Evolutionary conservation across 37 sponge, comb jelly and placozoan genomes (phyloP), one percentile per base, ranked within the genome.

Genomic region (Corticium candelabrum): DNA sequence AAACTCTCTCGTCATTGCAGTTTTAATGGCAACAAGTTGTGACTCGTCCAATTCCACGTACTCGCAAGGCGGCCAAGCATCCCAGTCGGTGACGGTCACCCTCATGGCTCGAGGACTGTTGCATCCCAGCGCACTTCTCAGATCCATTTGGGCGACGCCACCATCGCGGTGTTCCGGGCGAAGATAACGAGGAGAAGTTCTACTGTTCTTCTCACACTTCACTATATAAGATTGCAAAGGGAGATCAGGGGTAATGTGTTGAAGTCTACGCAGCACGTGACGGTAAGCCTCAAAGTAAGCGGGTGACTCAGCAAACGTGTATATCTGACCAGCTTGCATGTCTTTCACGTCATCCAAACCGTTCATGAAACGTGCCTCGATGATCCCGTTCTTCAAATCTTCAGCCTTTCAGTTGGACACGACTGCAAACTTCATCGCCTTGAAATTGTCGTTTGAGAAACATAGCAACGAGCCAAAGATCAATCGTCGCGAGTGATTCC

Each of bases 281-380:
- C 89, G 85, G 75, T 88, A 90, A 35, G 95, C 95, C 79, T 94
- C 92, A 77, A 86, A 94, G 68, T 94, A 94, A 35, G 92, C 91
- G 3, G 82, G 81, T 1, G 93, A 92, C 69, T 92, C 90, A 74
- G 85, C 83, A 84, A 88, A 86, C 5, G 35, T 37, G 40, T 67
- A 88, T 0, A 57, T 77, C 11, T 7, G 30, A 3, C 38, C 34
- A 2, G 88, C 71, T 35, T 87, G 34, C 3, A 91, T 75, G 4
- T 33, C 31, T 70, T 85, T 83, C 0, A 67, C 81, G 41, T 85
- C 81, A 2, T 69, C 39, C 40, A 35, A 41, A 35, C 75, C 84
- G 85, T 91, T 50, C 15, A 50, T 89, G 83, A 91, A 91, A 21
- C 83, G 79, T 37, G 88, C 67, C 1, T 43, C 83, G 29, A 91